A percentile compares a stretch with the other conserved stretches of the same genome.
phyloP scores from a whole-genome alignment of 2,113 vertebrate genomes.

The Hippocampus abdominalis region DNA sequence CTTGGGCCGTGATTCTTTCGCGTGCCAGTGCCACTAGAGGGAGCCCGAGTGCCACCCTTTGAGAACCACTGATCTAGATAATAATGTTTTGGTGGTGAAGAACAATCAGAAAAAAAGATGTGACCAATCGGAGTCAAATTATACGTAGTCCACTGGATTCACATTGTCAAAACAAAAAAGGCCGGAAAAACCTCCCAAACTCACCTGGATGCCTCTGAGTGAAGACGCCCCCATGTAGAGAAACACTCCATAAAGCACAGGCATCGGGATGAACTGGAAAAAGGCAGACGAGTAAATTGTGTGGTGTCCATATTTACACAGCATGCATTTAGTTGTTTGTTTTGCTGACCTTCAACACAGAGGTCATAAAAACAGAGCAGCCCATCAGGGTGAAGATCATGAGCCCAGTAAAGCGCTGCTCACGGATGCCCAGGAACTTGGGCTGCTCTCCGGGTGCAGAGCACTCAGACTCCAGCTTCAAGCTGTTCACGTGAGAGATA shows the following conservation, averaged over 20 bases:
- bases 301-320: background rate
- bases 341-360: slow-evolving; percentile 85
- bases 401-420: slow-evolving; percentile 96
- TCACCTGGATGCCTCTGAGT: slow-evolving; percentile 97
- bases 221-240: slow-evolving; percentile 98
- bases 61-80: background rate
- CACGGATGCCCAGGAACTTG: slow-evolving; percentile 95
- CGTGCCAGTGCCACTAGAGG: background rate
- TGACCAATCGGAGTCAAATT: background rate
- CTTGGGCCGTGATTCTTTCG: background rate
- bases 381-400: slow-evolving; percentile 99
- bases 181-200: background rate
- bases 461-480: slow-evolving; percentile 97
- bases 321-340: background rate
- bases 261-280: slow-evolving; percentile 95
- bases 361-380: slow-evolving; percentile 97
- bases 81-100: background rate
- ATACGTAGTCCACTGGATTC: too few species aligned
- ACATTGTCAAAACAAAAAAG: too few species aligned
- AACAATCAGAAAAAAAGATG: background rate
- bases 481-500: slow-evolving; percentile 96
- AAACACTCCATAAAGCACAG: slow-evolving; percentile 96
- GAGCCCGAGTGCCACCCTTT: background rate
- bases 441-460: slow-evolving; percentile 97
- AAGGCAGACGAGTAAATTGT: background rate